Evolutionary conservation across 2,888 invertebrate species (phyloP).

Genomic region (Hymenopus coronatus): DNA sequence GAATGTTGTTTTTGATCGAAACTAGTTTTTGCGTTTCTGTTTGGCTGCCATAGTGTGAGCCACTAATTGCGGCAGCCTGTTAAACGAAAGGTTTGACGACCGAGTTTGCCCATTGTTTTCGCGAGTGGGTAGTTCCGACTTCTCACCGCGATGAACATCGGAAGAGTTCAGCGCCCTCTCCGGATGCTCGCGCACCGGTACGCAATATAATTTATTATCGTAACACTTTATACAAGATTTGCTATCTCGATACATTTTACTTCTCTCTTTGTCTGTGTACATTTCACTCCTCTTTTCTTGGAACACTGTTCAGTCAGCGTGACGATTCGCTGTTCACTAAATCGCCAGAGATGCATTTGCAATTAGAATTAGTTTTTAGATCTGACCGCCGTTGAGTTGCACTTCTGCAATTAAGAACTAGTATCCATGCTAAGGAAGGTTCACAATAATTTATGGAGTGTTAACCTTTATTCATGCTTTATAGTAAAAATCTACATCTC

Average conservation of each 20-base stretch:
- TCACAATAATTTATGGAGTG: too few species aligned
- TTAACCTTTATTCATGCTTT: too few species aligned
- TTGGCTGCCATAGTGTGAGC: too few species aligned
- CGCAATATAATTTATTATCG: constrained; percentile 12
- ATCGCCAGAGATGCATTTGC: background rate
- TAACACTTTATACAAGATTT: constrained; percentile 14
- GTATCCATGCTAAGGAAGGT: background rate
- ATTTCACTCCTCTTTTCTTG: background rate
- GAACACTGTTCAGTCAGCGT: constrained; percentile 1
- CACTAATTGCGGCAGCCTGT: background rate
- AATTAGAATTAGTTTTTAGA: background rate
- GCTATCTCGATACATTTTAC: constrained; percentile 1
- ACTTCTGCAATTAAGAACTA: background rate
- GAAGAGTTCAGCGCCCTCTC: background rate
- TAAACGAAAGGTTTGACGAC: background rate
- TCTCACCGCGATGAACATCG: background rate
- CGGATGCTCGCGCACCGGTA: constrained; percentile 2
- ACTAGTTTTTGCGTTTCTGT: too few species aligned
- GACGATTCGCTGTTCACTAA: background rate
- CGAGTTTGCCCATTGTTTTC: background rate
- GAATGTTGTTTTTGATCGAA: too few species aligned
- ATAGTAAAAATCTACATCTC: too few species aligned
- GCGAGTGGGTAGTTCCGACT: background rate
- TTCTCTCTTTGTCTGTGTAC: background rate
- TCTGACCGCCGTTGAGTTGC: background rate